phyloP scores from a whole-genome alignment of 2,113 vertebrate species.

The Neolamprologus tretocephalus region DNA sequence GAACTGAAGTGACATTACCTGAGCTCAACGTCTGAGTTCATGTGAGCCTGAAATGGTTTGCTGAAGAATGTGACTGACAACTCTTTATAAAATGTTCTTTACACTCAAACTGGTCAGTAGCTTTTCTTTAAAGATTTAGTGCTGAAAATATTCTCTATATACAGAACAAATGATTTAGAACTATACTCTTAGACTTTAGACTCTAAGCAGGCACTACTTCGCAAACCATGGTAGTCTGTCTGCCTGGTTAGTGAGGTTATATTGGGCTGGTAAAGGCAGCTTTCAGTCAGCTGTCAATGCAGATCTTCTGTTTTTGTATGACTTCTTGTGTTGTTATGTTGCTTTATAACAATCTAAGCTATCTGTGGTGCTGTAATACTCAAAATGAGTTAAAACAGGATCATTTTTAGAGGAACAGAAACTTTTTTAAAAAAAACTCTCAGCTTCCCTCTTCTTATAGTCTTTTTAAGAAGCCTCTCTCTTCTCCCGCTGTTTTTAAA shows the following conservation, averaged over 20 bases:
- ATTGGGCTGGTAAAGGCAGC: background rate
- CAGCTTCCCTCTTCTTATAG: background rate
- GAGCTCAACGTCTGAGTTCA: background rate
- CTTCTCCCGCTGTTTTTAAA: background rate
- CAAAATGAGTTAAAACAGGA: background rate
- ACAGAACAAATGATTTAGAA: background rate
- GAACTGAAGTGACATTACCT: background rate
- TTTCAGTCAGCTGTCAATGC: background rate
- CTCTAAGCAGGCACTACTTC: accelerated
- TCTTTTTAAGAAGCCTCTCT: background rate
- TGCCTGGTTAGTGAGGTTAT: accelerated
- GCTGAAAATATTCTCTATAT: background rate
- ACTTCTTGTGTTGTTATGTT: background rate
- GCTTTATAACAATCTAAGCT: accelerated
- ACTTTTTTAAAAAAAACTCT: accelerated
- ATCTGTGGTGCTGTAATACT: background rate
- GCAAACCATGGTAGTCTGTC: accelerated
- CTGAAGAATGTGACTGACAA: background rate
- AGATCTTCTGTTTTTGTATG: background rate
- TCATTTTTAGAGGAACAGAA: background rate
- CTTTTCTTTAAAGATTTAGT: background rate
- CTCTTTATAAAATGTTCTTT: background rate
- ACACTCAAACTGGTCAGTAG: background rate
- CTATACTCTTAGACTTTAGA: background rate
- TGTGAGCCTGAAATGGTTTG: background rate